A percentile compares a stretch with the other conserved stretches of the same genome.
Conservation (phyloP, 2,113 vertebrate species). For the Sander vitreus region DNA sequence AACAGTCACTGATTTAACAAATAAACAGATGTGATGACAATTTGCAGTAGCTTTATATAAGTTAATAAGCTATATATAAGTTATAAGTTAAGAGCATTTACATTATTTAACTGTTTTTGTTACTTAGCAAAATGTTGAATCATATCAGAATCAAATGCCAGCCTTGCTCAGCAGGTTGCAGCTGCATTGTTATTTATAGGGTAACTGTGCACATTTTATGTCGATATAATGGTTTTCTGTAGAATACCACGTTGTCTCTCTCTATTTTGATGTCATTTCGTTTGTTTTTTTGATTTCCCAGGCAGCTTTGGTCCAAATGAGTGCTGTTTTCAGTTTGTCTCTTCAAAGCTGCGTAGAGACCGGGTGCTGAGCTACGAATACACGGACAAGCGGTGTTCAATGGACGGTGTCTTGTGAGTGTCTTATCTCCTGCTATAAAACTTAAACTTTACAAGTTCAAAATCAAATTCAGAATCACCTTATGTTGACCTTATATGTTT, state of each 20-base stretch:
- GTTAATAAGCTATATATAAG: neutral
- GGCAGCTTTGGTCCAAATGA: neutral
- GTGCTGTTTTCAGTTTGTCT: neutral
- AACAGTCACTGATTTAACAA: neutral
- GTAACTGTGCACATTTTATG: neutral
- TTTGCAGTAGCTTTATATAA: neutral
- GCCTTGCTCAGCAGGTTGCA: neutral
- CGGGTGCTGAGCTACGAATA: neutral
- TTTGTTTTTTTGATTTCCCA: conserved; percentile 10
- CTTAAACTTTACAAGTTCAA: neutral
- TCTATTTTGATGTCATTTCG: neutral
- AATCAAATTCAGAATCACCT: neutral
- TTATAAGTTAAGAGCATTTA: neutral
- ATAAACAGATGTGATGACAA: neutral
- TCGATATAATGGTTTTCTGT: neutral
- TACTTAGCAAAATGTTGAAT: neutral
- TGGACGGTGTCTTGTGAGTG: conserved; percentile 53
- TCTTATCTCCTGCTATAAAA: neutral
- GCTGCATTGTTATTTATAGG: neutral
- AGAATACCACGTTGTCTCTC: neutral
- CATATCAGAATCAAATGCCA: neutral
- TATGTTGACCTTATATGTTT: neutral
- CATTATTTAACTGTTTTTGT: neutral
- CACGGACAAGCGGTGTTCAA: conserved; percentile 15
- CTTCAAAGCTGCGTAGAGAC: fast-evolving